Evolutionary conservation across 2,113 vertebrate species (phyloP), one percentile per base, ranked within the genome.

Genomic region (Rhegmatorhina hoffmannsi): DNA sequence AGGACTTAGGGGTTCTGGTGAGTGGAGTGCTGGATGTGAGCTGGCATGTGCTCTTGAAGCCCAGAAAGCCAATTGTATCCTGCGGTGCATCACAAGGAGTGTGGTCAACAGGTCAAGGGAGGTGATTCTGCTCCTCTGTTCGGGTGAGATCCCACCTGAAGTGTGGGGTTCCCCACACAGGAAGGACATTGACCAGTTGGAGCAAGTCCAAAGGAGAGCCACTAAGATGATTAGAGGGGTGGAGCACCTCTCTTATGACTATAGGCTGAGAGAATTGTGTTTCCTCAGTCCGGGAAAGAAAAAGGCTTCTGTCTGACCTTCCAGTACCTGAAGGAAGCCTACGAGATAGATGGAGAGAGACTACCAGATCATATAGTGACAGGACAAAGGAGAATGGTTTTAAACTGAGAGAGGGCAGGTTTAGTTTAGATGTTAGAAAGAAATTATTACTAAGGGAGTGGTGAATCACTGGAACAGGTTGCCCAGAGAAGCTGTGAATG

Each of bases 141-240:
- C 24, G n/a, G 58, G 7, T 34, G 34, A 23, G 31, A 56, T 5
- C 29, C 20, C 20, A 50, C 6, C 20, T 58, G 25, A 1, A 58
- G 9, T 1, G 11, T 25, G 6, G 20, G 9, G 7, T 0, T 1
- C 24, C 9, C 50, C 43, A 1, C 0, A 3, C 1, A 34, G 20
- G 25, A 80, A 36, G 43, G 31, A 15, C 11, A 43, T 10, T 9
- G 10, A 36, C 25, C 31, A 36, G 5, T 6, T 2, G 16, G 3
- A 70, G 2, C 1, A 2, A 49, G 43, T 31, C 43, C 43, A 43
- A 8, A 72, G 8, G 13, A n/a, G 18, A 11, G 31, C 2, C n/a
- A 55, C 24, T 6, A 25, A 25, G 29, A 2, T 55, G 24, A 56
- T 43, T 2, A 13, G 56, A 29, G 12, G 3, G 12, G 2, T 34